A percentile compares a stretch with the other conserved stretches of the same genome.
Evolutionary conservation across 1,140 invertebrate genomes (phyloP).

Genomic region (Ridgeia piscesae): DNA sequence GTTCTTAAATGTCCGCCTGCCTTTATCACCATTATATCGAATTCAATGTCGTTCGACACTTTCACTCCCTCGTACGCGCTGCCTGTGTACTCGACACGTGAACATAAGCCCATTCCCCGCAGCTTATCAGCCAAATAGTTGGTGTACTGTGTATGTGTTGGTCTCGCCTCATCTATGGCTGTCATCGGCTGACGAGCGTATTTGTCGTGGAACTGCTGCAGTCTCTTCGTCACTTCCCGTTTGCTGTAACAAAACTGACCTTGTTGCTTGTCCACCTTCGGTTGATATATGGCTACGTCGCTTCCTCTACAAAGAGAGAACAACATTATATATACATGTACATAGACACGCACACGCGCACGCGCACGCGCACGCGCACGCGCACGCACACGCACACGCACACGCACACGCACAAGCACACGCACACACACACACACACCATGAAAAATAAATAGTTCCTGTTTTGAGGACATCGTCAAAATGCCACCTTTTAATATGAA

Average conservation of each 20-base stretch:
- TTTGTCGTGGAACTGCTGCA: not conserved
- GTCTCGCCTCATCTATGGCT: slow-evolving; percentile 15
- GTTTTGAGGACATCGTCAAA: no score
- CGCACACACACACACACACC: no score
- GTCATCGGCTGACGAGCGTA: not conserved
- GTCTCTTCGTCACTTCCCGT: not conserved
- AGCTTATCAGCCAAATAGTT: not conserved
- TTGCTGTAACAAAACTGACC: not conserved
- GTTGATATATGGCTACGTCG: not conserved
- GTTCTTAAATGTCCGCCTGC: not conserved
- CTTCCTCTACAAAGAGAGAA: not conserved
- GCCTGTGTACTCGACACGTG: not conserved
- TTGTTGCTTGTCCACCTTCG: not conserved
- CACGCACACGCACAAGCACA: no score
- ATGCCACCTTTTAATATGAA: no score
- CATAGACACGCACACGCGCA: no score
- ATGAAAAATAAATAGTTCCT: no score
- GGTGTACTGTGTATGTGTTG: slow-evolving; percentile 14
- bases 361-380: no score
- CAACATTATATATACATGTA: no score
- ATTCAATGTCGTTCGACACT: slow-evolving; percentile 1
- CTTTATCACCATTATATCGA: not conserved
- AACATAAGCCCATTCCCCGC: not conserved
- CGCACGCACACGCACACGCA: no score
- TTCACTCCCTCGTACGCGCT: not conserved